Conservation (phyloP, 2,797 vertebrate genomes). For the Lates japonicus region DNA sequence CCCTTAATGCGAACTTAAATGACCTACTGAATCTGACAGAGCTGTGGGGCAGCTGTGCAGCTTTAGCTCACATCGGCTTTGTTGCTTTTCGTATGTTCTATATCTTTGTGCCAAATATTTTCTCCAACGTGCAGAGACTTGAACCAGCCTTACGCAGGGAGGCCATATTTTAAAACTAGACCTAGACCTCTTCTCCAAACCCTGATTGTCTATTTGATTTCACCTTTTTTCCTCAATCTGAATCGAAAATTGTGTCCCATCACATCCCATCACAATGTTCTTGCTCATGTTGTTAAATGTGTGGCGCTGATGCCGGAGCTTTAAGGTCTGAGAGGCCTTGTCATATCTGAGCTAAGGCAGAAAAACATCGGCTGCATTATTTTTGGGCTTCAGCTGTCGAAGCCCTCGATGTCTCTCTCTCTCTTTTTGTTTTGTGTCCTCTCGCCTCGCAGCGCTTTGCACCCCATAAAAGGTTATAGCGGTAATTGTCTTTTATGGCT, state of each 20-base stretch:
- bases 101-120: constrained; percentile 48
- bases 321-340: constrained; percentile 14
- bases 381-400: constrained; percentile 80
- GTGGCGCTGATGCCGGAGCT: neutral
- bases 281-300: neutral
- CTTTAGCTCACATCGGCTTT: constrained; percentile 5
- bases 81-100: constrained; percentile 18
- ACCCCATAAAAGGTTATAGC: constrained; percentile 97
- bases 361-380: constrained; percentile 65
- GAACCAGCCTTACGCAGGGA: constrained; percentile 31
- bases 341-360: constrained; percentile 55
- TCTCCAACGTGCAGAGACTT: constrained; percentile 65
- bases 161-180: constrained; percentile 31
- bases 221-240: neutral
- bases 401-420: constrained; percentile 74
- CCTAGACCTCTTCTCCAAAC: neutral
- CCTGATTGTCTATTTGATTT: neutral
- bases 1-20: constrained; percentile 25
- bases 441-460: constrained; percentile 92
- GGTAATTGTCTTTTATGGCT: constrained; percentile 97
- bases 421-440: constrained; percentile 81
- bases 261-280: neutral
- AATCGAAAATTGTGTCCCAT: neutral
- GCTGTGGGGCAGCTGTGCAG: constrained; percentile 1
- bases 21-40: constrained; percentile 15